A percentile compares a stretch with the other conserved stretches of the same genome.
phyloP scores from a whole-genome alignment of 2,797 vertebrate species.

The Malacoraja senta region DNA sequence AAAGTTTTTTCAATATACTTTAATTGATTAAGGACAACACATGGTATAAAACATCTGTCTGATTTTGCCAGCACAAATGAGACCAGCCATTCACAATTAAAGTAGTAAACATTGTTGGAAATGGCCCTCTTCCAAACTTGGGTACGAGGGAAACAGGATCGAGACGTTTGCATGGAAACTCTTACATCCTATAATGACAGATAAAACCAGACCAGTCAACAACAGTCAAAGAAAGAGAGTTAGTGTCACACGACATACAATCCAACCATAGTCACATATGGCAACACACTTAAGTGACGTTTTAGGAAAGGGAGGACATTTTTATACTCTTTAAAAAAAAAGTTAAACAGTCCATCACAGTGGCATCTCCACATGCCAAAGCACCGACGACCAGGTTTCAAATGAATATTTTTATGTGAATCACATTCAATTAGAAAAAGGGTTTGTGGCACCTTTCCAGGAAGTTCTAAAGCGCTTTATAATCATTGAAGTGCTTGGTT shows the following conservation, averaged over 20 bases:
- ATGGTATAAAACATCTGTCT: background rate
- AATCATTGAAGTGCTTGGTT: too few relatives aligned
- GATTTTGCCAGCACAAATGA: constrained; percentile 6
- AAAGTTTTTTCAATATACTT: background rate
- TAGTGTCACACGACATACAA: constrained; percentile 7
- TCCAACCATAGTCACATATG: constrained; percentile 13
- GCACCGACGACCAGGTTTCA: background rate
- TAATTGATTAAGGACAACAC: constrained; percentile 8
- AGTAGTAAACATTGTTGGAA: constrained; percentile 7
- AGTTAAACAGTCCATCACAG: background rate
- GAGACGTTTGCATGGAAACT: background rate
- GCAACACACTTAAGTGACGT: background rate
- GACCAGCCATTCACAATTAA: background rate
- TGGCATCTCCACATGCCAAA: background rate
- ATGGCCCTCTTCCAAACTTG: background rate
- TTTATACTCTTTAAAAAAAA: background rate
- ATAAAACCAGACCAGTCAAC: background rate
- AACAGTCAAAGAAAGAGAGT: background rate
- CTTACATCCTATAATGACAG: background rate
- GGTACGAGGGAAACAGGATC: background rate
- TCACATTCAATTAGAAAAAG: background rate
- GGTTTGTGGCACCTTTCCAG: too few relatives aligned
- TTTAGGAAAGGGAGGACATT: background rate
- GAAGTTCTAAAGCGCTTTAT: too few relatives aligned
- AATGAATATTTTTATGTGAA: background rate